Percentiles rank a stretch among this genome's conserved stretches.
phyloP scores from a whole-genome alignment of 2,113 vertebrate species.

The Tachuris rubrigastra region DNA sequence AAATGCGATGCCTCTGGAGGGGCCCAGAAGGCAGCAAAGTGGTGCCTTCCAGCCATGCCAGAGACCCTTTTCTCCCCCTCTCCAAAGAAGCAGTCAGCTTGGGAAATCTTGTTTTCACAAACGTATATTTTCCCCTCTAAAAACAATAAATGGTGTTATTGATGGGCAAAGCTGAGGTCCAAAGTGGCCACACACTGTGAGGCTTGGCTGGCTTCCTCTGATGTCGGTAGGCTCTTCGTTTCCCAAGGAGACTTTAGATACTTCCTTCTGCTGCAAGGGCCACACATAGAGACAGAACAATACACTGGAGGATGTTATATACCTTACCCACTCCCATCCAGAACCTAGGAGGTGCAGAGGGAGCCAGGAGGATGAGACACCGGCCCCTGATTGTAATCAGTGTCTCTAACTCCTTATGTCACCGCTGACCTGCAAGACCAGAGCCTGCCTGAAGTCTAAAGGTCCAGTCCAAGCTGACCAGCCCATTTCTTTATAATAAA shows the following conservation, averaged over 20 bases:
- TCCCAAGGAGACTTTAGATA: conserved; percentile 23
- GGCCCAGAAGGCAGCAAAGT: conserved; percentile 16
- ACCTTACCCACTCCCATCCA: not conserved
- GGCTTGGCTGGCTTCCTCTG: conserved; percentile 43
- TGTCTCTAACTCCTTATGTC: not conserved
- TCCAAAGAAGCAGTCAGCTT: not conserved
- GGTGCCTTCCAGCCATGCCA: not conserved
- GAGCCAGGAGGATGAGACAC: not conserved
- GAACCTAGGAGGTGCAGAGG: not conserved
- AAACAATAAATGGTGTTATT: conserved; percentile 62
- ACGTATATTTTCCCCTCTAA: conserved; percentile 41
- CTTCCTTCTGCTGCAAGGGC: not conserved
- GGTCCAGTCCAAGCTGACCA: not conserved
- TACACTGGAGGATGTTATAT: not conserved
- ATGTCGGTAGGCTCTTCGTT: not conserved
- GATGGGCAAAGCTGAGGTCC: conserved; percentile 37
- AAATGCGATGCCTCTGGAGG: conserved; percentile 30
- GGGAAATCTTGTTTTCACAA: conserved; percentile 42
- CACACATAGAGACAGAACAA: conserved; percentile 12
- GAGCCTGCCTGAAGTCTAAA: not conserved
- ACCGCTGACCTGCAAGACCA: not conserved
- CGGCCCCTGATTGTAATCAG: not conserved
- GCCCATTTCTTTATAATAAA: not conserved
- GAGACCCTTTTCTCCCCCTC: conserved; percentile 6
- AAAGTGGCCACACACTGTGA: conserved; percentile 50